Base-by-base conservation (phyloP, 1,140 invertebrate genomes). In the Bombus sylvicola region DNA sequence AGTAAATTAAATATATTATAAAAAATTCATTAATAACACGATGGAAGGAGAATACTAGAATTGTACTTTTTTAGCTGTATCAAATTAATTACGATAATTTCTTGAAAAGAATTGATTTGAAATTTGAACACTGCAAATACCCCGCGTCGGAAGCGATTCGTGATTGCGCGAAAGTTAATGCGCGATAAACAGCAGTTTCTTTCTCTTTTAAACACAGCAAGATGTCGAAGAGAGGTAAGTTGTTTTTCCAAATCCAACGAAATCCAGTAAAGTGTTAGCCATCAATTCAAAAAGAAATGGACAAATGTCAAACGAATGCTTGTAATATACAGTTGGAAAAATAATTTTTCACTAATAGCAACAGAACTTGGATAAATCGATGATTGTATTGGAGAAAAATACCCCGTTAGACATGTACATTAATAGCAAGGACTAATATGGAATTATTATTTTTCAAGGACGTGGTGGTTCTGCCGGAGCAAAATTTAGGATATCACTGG, bases 391-490 rank as follows among this genome's bases (percentile, higher is more conserved):
- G 28, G 15, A 25, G 13, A 34, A 25, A 73, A 57, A 68, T 64
- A 53, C 22, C 47, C 47, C 18, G 64, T 82, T 78, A 39, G 6
- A 82, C 43, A 71, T 77, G 77, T 47, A 10, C 53, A 31, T 68
- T 1, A 28, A 83, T 85, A 9, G 12, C 15, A 34, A 43, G n/a
- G n/a, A 69, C 68, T 91, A 86, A 89, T 13, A 22, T 31, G 86
- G 90, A 82, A 89, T 90, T 95, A 94, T 88, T 90, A 83, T 94
- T 94, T 95, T 96, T 96, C 95, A 96, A 99, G 99, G 99, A 98
- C 98, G 99, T 97, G 99, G 99, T 97, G 99, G 99, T 97, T 98
- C 98, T 94, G 98, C 99, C 86, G 99, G 99, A 97, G 99, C 99
- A 91, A 99, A 99, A 96, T 99, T 99, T 96, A 97, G 99, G 93